phyloP scores from a whole-genome alignment of 2,888 invertebrate species.

The Deilephila porcellus region DNA sequence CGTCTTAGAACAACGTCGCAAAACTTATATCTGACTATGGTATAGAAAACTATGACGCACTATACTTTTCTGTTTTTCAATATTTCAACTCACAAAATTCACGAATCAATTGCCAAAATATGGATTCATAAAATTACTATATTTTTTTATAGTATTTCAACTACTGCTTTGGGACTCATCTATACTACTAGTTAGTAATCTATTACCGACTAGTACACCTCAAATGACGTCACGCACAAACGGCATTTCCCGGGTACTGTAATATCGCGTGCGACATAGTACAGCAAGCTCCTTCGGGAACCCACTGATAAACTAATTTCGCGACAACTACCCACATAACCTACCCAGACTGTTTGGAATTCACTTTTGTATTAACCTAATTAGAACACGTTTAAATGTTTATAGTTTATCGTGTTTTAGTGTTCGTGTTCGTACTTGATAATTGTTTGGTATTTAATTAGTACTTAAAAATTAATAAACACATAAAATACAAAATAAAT shows the following conservation, averaged over 20 bases:
- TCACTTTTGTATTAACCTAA: conserved; percentile 55
- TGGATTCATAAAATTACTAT: too few relatives aligned
- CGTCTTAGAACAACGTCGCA: too few relatives aligned
- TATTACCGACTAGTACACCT: neutral
- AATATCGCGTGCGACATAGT: conserved; percentile 45
- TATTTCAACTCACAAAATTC: too few relatives aligned
- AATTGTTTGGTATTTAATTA: too few relatives aligned
- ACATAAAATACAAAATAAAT: too few relatives aligned
- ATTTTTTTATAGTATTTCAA: neutral
- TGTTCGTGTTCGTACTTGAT: neutral
- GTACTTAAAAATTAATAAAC: too few relatives aligned
- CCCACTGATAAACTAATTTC: conserved; percentile 52
- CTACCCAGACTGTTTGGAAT: conserved; percentile 27
- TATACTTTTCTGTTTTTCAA: too few relatives aligned
- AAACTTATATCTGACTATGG: too few relatives aligned
- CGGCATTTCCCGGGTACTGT: conserved; percentile 22
- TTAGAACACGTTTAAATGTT: conserved; percentile 48
- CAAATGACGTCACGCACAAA: conserved; percentile 8
- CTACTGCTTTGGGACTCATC: too few relatives aligned
- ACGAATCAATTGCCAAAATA: too few relatives aligned
- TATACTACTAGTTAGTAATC: neutral
- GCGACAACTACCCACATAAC: conserved; percentile 42
- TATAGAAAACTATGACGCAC: too few relatives aligned
- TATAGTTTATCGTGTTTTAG: conserved; percentile 31
- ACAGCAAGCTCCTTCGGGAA: conserved; percentile 45